Base-by-base conservation (phyloP, 1,140 invertebrate species). In the Atta colombica region DNA sequence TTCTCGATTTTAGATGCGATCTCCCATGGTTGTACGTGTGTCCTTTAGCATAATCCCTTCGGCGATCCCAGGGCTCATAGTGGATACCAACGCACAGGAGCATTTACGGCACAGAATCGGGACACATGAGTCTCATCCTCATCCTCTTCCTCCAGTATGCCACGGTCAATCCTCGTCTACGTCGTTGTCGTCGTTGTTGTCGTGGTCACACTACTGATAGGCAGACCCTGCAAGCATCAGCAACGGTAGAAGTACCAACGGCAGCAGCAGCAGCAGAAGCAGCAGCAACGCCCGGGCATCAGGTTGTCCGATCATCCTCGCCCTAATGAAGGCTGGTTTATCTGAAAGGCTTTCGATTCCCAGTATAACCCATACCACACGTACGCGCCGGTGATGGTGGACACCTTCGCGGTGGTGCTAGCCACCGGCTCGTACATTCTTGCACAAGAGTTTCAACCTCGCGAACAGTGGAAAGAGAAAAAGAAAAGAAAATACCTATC, bases 311-410 rank as follows among this genome's bases (percentile, higher is more conserved):
- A 95, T 95, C 95, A 95, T 95, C 94, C 94, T 94, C 94, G 94
- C 92, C 93, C 94, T 95, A 95, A 95, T 95, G 95, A 95, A 95
- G 94, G 92, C 93, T 95, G 94, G 91, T 95, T 95, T 95, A 95
- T 95, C 95, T 95, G 93, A 94, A 84, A 94, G 94, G 92, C 93
- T 94, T 94, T 95, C 95, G 94, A 95, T 95, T 95, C 95, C 92
- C 92, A 95, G 95, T 95, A 95, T 94, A 95, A 94, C 94, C 94
- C 93, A 94, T 94, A 94, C 94, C 94, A 94, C 93, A 94, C 92
- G 93, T 94, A 92, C 88, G 87, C 89, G 90, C 66, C 75, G 82
- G 85, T 91, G 88, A 85, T 93, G 90, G 94, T 93, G 94, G 93
- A 95, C 94, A 95, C 94, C 94, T 95, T 93, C 93, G 90, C 92